These are phyloP conservation scores for Drosophila incognita DNA, from an alignment of 2,888 invertebrate species.

Conservation along the genomic window DNA sequence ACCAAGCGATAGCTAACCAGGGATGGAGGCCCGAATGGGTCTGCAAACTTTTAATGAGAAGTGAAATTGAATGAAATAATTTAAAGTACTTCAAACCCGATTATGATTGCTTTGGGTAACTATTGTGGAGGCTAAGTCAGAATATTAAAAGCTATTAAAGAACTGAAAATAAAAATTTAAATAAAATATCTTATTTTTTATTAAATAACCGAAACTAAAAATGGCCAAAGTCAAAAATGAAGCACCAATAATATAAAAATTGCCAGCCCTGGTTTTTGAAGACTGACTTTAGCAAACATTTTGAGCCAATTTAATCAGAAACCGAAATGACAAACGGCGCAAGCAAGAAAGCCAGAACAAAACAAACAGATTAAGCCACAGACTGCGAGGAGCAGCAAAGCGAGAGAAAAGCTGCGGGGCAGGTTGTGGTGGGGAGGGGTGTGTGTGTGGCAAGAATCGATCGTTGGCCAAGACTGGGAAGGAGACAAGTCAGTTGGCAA, in stretches of 20 bases:
- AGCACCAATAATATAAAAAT: not conserved
- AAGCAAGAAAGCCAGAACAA: conserved; percentile 55
- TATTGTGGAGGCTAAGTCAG: not conserved
- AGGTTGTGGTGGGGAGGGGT: not conserved
- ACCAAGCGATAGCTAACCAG: conserved; percentile 38
- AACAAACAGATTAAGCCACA: conserved; percentile 10
- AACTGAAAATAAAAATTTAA: not conserved
- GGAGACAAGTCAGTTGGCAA: conserved; percentile 39
- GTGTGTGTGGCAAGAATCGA: conserved; percentile 7
- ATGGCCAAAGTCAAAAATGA: not conserved
- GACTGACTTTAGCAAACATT: conserved; percentile 54
- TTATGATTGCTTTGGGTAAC: not conserved
- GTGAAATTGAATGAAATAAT: not conserved
- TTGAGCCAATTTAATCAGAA: conserved; percentile 80
- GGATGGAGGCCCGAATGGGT: conserved; percentile 23
- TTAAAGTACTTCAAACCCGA: not conserved
- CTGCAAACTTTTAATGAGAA: conserved; percentile 3
- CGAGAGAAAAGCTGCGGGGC: not conserved
- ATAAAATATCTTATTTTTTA: no score
- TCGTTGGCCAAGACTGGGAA: not conserved
- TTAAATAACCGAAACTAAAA: not conserved
- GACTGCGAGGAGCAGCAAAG: not conserved
- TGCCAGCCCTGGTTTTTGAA: conserved; percentile 38
- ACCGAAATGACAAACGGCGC: conserved; percentile 69
- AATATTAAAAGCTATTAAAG: not conserved